Evolutionary conservation across 2,113 vertebrate genomes (phyloP).

Genomic region (Peromyscus californicus): DNA sequence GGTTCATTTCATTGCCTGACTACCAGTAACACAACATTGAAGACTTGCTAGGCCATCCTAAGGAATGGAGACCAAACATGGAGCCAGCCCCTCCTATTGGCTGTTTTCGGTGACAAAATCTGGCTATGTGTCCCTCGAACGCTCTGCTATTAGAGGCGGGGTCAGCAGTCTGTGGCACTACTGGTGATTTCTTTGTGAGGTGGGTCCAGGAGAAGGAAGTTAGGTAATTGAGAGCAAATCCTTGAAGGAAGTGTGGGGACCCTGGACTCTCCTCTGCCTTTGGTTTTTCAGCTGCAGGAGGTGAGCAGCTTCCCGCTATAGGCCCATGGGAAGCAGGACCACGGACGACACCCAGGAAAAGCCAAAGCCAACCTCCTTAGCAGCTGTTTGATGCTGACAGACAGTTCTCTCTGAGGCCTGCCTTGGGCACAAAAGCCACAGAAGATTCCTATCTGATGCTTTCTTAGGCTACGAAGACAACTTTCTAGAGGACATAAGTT

Average conservation of each 20-base stretch:
- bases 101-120: neutral
- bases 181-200: neutral
- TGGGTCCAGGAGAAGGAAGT: neutral
- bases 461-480: neutral
- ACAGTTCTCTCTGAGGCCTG: neutral
- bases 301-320: neutral
- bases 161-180: neutral
- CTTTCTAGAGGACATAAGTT: neutral
- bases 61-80: neutral
- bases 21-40: neutral
- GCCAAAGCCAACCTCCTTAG: neutral
- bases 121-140: neutral
- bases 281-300: neutral
- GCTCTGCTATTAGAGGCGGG: neutral
- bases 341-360: neutral
- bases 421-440: neutral
- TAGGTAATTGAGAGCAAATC: neutral
- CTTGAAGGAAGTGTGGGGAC: neutral
- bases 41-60: neutral
- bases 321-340: neutral
- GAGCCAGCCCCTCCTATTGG: neutral
- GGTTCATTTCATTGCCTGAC: neutral
- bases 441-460: neutral
- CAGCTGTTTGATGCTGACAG: neutral
- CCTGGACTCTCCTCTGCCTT: neutral